These are phyloP conservation scores for Scaptodrosophila latifasciaeformis DNA, from an alignment of 2,888 invertebrate species.

Conservation along the genomic window DNA sequence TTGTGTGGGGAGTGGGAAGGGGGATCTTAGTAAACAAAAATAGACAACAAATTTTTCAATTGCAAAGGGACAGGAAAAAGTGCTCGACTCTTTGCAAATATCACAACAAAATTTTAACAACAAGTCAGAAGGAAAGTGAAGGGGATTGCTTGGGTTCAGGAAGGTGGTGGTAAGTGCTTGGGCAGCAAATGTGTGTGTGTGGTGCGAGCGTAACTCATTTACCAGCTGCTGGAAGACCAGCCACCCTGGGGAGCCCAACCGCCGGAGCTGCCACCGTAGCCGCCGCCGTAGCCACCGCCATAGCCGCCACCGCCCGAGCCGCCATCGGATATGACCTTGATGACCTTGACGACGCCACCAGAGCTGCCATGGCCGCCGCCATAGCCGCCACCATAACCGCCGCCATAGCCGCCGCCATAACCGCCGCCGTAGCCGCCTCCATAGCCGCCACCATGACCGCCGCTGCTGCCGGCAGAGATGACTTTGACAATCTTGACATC, in stretches of 20 bases:
- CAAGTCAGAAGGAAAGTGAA: not conserved
- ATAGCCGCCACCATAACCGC: slow-evolving; percentile 9
- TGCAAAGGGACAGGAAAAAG: not conserved
- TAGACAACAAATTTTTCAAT: not conserved
- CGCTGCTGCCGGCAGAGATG: slow-evolving; percentile 8
- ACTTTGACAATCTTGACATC: slow-evolving; percentile 9
- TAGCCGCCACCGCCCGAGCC: slow-evolving; percentile 13
- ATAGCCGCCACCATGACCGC: slow-evolving; percentile 8
- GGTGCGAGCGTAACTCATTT: not conserved
- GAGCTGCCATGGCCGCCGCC: slow-evolving; percentile 16
- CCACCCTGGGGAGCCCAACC: slow-evolving; percentile 5
- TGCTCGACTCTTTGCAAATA: slow-evolving; percentile 15
- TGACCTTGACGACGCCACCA: slow-evolving; percentile 12
- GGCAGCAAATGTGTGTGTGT: too few species aligned
- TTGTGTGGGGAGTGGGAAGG: too few species aligned
- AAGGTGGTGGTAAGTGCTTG: not conserved
- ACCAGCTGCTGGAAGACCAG: slow-evolving; percentile 1
- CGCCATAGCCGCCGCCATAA: slow-evolving; percentile 3
- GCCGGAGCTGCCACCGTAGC: slow-evolving; percentile 9
- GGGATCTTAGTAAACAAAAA: not conserved
- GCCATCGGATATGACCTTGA: slow-evolving; percentile 15
- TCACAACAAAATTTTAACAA: slow-evolving; percentile 13
- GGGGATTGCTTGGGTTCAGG: not conserved
- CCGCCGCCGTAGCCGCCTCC: not conserved
- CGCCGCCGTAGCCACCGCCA: slow-evolving; percentile 10